Conservation (phyloP, 2,797 vertebrate species). For the Manis pentadactyla region DNA sequence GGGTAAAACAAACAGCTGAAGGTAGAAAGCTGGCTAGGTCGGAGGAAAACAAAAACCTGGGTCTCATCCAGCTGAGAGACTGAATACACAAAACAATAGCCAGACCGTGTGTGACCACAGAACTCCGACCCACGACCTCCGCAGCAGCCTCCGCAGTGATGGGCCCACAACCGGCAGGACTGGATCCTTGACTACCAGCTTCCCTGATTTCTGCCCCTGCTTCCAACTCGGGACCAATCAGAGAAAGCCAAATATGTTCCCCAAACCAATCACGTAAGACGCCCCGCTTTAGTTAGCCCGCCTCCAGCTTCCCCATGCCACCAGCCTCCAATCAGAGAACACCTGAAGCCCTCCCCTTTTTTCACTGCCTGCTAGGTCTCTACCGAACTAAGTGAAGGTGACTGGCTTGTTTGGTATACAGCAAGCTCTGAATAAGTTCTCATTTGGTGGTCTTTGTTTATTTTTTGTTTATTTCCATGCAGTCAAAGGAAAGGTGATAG, state of each 20-base stretch:
- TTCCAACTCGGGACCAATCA: slow-evolving; percentile 62
- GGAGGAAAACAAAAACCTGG: neutral
- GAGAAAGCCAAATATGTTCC: slow-evolving; percentile 64
- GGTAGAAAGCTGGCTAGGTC: neutral
- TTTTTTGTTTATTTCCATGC: neutral
- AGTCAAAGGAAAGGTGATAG: neutral
- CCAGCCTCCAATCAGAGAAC: slow-evolving; percentile 19
- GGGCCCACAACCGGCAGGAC: neutral
- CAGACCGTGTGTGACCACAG: neutral
- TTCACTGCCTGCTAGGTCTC: neutral
- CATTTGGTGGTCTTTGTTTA: neutral
- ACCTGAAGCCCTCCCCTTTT: neutral
- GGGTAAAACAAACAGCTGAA: neutral
- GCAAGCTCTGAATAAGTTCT: neutral
- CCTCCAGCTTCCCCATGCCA: slow-evolving; percentile 9
- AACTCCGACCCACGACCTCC: neutral
- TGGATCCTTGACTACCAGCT: neutral
- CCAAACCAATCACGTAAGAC: slow-evolving; percentile 24
- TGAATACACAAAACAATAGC: neutral
- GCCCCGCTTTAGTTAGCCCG: neutral
- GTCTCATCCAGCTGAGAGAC: neutral
- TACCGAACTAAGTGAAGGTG: neutral
- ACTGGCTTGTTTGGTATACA: no score
- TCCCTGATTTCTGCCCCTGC: neutral
- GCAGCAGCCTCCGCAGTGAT: neutral